Evolutionary conservation across 2,888 invertebrate species (phyloP).

Genomic region (Pristionchus mayeri): DNA sequence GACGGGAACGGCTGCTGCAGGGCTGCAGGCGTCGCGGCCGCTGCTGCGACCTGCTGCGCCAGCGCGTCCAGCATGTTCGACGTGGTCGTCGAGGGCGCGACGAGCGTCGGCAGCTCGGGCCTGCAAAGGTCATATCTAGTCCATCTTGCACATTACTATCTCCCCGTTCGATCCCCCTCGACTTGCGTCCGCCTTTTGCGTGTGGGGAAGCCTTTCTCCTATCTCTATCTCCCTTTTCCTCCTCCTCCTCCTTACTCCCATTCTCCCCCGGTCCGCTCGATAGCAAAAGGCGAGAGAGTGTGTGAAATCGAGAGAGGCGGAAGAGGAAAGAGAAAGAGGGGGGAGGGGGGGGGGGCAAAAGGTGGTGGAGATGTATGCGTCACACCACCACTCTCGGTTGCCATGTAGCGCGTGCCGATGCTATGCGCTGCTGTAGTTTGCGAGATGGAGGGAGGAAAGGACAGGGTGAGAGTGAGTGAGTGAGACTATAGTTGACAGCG

Average conservation of each 20-base stretch:
- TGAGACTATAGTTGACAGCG: too few relatives aligned
- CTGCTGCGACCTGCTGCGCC: constrained; percentile 25
- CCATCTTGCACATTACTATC: background rate
- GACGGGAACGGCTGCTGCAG: background rate
- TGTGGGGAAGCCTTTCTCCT: constrained; percentile 5
- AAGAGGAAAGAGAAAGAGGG: background rate
- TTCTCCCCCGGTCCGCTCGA: background rate
- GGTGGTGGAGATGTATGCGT: constrained; percentile 23
- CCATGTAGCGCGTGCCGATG: too few relatives aligned
- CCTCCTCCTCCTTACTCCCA: background rate
- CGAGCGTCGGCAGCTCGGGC: constrained; percentile 40
- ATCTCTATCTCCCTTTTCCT: background rate
- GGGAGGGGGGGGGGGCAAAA: background rate
- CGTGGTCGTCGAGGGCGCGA: background rate
- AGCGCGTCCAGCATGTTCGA: constrained; percentile 17
- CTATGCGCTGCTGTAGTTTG: too few relatives aligned
- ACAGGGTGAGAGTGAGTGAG: constrained; percentile 2
- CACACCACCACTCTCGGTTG: background rate
- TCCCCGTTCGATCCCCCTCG: background rate
- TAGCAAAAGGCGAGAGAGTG: constrained; percentile 21
- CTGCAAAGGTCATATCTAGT: background rate
- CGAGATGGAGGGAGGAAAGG: background rate
- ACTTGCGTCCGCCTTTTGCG: background rate
- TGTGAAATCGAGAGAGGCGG: constrained; percentile 2
- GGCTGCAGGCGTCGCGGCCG: background rate